A percentile compares a stretch with the other conserved stretches of the same genome.
Evolutionary conservation across 1,140 invertebrate species (phyloP).

Genomic region (Neocloeon triangulifer): DNA sequence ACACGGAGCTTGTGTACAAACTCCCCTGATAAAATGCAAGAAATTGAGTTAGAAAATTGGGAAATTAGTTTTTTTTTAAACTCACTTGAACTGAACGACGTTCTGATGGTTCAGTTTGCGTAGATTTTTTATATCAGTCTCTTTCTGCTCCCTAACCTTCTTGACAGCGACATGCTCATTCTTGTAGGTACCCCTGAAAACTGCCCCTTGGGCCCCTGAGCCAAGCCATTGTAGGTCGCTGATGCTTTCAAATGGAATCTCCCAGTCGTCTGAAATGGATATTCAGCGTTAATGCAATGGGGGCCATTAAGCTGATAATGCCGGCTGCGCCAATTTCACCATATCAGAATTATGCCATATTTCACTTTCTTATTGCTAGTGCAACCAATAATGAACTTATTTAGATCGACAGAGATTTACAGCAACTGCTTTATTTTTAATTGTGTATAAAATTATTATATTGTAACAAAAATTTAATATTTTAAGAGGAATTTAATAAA

Average conservation of each 20-base stretch:
- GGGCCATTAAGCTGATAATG: no score
- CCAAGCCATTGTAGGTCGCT: slow-evolving; percentile 82
- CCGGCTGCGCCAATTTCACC: no score
- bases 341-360: no score
- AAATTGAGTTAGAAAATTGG: neutral
- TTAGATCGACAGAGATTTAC: no score
- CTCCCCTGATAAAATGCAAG: slow-evolving; percentile 37
- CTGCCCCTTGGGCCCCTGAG: slow-evolving; percentile 87
- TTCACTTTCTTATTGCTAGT: no score
- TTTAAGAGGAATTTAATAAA: no score
- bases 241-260: slow-evolving; percentile 84
- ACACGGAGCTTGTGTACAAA: slow-evolving; percentile 79
- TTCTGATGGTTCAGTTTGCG: slow-evolving; percentile 90
- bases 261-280: slow-evolving; percentile 87
- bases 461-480: no score
- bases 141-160: slow-evolving; percentile 78
- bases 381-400: no score
- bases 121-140: slow-evolving; percentile 87
- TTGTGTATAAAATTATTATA: no score
- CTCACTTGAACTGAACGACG: slow-evolving; percentile 82
- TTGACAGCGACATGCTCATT: slow-evolving; percentile 85
- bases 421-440: no score
- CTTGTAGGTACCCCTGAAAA: slow-evolving; percentile 71
- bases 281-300: no score
- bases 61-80: slow-evolving; percentile 4